phyloP scores from a whole-genome alignment of 2,113 vertebrate species.

The Burhinus bistriatus region DNA sequence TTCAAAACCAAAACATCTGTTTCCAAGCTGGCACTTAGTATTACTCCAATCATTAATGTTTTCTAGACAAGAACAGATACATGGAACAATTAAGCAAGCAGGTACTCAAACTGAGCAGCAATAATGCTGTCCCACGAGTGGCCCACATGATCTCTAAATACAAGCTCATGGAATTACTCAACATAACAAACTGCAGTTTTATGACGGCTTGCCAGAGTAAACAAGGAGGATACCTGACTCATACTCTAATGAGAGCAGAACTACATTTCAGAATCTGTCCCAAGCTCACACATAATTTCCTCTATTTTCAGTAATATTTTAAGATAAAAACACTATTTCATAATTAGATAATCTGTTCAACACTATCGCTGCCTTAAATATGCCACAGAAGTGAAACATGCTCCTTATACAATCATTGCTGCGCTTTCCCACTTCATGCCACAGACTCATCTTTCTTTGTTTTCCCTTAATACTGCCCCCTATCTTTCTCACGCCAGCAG shows the following conservation, averaged over 20 bases:
- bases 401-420: neutral
- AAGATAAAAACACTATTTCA: neutral
- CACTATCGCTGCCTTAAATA: neutral
- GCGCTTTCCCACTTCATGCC: neutral
- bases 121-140: neutral
- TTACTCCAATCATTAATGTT: neutral
- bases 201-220: slow-evolving; percentile 15
- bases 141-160: neutral
- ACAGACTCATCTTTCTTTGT: neutral
- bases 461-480: neutral
- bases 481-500: neutral
- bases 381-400: rapidly evolving
- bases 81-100: neutral
- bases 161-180: slow-evolving; percentile 19
- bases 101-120: neutral
- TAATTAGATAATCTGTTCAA: neutral
- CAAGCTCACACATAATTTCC: neutral
- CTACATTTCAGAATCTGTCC: neutral
- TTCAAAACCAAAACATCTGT: neutral
- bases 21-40: neutral
- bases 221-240: slow-evolving; percentile 49
- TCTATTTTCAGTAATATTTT: neutral
- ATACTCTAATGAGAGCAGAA: neutral
- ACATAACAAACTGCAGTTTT: neutral
- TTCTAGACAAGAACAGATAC: neutral